Base-by-base conservation (phyloP, 2,113 vertebrate genomes). In the Neofelis nebulosa region DNA sequence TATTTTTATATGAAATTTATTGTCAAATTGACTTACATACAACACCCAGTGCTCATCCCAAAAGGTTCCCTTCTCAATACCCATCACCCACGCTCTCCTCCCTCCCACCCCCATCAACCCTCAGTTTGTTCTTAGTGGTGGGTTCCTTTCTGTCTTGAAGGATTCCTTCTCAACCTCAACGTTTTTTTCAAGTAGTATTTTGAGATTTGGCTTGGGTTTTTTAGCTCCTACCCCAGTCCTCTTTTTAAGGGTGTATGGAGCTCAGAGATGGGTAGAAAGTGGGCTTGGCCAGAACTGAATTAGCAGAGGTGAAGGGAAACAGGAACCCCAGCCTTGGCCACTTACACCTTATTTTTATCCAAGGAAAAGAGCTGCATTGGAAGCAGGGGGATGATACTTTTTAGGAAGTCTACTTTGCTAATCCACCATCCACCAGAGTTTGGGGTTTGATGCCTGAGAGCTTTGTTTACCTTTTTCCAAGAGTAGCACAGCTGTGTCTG, bases 381-480 rank as follows among this genome's bases (percentile, higher is more conserved):
- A 86, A 76, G 78, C 81, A 91, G 90, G 66, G 89, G 86, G 65
- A 57, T 63, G 69, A 91, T 93, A 84, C 89, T 83, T 95, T 96
- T 95, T 95, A 85, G 92, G 41, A 96, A 91, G n/a, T 95, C 18
- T 36, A 57, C 48, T 91, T 74, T 68, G 31, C 63, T 21, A 18
- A 63, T 21, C 78, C 52, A 21, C 31, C 78, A 78, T 2, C 19
- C 81, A 57, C 80, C 31, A 1, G 31, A 55, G 87, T 97, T 79
- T 78, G 27, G 76, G 89, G 57, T 71, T 96, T 86, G 65, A 89
- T 96, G 86, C 69, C 81, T 84, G n/a, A 94, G 73, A 97, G 95
- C 92, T 98, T 95, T 97, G 92, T 98, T 97, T 96, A 50, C 50
- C 95, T 89, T 84, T 76, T 88, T 94, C 65, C 23, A 15, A 95